Percentiles rank a stretch among this genome's conserved stretches.
phyloP scores from a whole-genome alignment of 64 coral and sea anemone genomes.

The Montipora foliosa region DNA sequence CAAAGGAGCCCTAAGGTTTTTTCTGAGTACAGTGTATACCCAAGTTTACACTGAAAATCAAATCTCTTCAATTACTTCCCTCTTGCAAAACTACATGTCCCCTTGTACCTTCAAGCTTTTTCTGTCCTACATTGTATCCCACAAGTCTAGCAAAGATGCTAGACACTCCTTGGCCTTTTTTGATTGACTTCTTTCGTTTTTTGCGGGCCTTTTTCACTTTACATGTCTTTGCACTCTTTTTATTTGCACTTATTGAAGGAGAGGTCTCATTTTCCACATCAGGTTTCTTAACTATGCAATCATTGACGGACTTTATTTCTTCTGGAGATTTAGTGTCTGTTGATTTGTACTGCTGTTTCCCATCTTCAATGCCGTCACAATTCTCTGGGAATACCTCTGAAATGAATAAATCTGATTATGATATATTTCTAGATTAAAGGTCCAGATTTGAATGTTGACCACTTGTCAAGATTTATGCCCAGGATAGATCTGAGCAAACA shows the following conservation, averaged over 20 bases:
- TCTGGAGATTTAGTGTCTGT: background rate
- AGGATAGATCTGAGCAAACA: too few relatives aligned
- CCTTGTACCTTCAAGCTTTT: conserved; percentile 12
- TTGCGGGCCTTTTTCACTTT: conserved; percentile 35
- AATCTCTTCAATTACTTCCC: background rate
- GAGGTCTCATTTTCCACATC: background rate
- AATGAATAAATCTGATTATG: background rate
- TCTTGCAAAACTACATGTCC: too few relatives aligned
- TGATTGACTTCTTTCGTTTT: conserved; percentile 31
- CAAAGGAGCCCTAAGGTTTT: too few relatives aligned
- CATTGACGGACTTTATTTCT: background rate
- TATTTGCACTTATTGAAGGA: background rate
- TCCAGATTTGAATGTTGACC: too few relatives aligned
- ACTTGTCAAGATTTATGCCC: too few relatives aligned
- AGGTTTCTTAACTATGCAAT: background rate
- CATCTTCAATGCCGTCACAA: background rate
- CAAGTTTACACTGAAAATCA: background rate
- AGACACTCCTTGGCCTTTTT: conserved; percentile 11
- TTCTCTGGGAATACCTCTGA: background rate
- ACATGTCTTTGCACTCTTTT: conserved; percentile 40
- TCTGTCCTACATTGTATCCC: background rate
- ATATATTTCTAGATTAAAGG: too few relatives aligned
- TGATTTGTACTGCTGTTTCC: background rate
- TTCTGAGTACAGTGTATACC: too few relatives aligned
- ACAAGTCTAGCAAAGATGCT: conserved; percentile 61